These are phyloP conservation scores for Antheraea yamamai DNA, from an alignment of 2,888 invertebrate genomes.

Conservation along the genomic window DNA sequence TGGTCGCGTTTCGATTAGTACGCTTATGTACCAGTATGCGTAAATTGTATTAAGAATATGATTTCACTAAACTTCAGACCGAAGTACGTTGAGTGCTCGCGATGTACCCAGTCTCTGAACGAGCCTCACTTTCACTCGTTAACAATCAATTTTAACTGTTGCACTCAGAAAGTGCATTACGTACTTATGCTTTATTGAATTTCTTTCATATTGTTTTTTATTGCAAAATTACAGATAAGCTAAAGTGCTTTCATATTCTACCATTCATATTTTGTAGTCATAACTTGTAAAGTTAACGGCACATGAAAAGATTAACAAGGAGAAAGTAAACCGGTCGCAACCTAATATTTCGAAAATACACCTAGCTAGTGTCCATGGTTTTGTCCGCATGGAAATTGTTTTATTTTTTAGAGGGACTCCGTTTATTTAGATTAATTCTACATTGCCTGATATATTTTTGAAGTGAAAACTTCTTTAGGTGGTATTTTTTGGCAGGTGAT, in stretches of 20 bases:
- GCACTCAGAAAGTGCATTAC: conserved; percentile 54
- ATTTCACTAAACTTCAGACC: background rate
- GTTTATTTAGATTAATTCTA: too few species aligned
- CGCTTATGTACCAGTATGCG: background rate
- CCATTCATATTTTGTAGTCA: background rate
- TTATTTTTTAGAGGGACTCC: too few species aligned
- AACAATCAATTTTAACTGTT: conserved; percentile 63
- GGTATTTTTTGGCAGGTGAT: too few species aligned
- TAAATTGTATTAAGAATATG: background rate
- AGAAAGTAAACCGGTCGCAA: background rate
- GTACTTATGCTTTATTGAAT: conserved; percentile 24
- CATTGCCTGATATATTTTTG: too few species aligned
- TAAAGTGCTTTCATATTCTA: conserved; percentile 4
- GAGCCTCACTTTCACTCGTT: conserved; percentile 65
- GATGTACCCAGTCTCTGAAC: conserved; percentile 53
- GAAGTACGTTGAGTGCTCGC: conserved; percentile 5
- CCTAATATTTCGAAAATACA: background rate
- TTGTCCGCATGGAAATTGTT: too few species aligned
- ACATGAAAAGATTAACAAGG: background rate
- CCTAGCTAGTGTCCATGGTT: too few species aligned
- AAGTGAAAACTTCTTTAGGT: too few species aligned
- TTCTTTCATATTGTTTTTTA: conserved; percentile 7
- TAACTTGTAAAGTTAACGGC: background rate
- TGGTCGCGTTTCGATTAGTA: background rate
- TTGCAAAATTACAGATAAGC: conserved; percentile 1